Evolutionary conservation across 2,113 vertebrate genomes (phyloP).

Genomic region (Rhizomys pruinosus): DNA sequence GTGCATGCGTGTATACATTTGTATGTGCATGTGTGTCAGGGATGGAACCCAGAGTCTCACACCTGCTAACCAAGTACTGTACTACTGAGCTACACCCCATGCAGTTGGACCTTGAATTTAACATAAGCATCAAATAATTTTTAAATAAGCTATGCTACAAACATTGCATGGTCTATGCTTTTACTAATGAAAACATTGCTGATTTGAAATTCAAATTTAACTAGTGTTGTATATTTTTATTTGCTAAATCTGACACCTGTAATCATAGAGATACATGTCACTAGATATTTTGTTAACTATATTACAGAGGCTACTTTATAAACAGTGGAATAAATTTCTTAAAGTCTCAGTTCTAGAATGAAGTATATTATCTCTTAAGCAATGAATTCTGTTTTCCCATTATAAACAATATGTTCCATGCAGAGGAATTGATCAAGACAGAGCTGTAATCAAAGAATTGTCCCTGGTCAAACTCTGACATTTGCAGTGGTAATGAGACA

Average conservation of each 20-base stretch:
- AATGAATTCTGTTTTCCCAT: background rate
- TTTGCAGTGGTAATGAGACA: too few species aligned
- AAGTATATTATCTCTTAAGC: background rate
- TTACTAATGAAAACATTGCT: constrained; percentile 5
- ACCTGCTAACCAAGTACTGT: background rate
- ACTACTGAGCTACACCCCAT: background rate
- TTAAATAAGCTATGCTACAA: background rate
- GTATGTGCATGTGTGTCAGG: background rate
- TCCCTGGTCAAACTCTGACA: background rate
- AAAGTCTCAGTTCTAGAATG: background rate
- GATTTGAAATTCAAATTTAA: constrained; percentile 42
- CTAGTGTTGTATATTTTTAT: background rate
- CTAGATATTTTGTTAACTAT: background rate
- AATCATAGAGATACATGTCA: background rate
- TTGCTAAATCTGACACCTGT: background rate
- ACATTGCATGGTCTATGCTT: background rate
- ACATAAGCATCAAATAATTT: background rate
- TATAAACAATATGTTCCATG: background rate
- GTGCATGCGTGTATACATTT: background rate
- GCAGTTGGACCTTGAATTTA: background rate
- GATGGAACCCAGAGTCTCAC: background rate
- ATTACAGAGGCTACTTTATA: background rate
- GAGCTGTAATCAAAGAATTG: background rate
- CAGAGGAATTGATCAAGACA: background rate
- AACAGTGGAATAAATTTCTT: background rate